Evolutionary conservation across 2,797 vertebrate species (phyloP), one percentile per base, ranked within the genome.

Genomic region (Acrocephalus scirpaceus): DNA sequence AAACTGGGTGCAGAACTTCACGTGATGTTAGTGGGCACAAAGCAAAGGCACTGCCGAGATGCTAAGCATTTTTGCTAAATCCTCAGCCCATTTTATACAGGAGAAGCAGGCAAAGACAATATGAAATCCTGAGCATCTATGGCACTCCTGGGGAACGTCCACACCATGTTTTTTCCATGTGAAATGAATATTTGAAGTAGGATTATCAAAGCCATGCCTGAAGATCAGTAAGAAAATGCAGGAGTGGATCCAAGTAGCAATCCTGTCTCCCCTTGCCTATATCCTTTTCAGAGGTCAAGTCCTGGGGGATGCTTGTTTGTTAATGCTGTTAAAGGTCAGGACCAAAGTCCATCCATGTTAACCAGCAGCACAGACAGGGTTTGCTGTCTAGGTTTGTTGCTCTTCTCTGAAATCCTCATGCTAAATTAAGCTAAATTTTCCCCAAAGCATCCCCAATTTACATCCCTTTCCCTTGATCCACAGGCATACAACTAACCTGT

Each of bases 211-310:
- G 54, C 7, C 3, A 1, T 34, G 32, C 8, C 14, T 53, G 34
- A 65, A 74, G 76, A 94, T 83, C 69, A 88, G 96, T 73, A 92
- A 80, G 73, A 77, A 97, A 93, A 75, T 92, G 45, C 79, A 96
- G 53, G 88, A 96, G 26, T 82, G 54, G 74, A 96, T 95, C 84
- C 91, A 97, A 78, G 78, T 5, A 71, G 96, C 72, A 60, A 88
- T 85, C 64, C 87, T 73, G 76, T 44, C 50, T 79, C 14, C 16
- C 13, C 10, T 27, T 44, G 18, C 18, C 48, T 62, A 22, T 42
- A 50, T 65, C 71, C 56, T n/a, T n/a, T 53, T 53, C 13, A 64
- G n/a, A 92, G 34, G 54, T 53, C 62, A 66, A 19, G 50, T 77
- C 62, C 78, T 69, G 12, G 38, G 66, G 54, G 90, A 92, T 29